Evolutionary conservation across 2,888 invertebrate species (phyloP).

Genomic region (Lasioglossum malachurum): DNA sequence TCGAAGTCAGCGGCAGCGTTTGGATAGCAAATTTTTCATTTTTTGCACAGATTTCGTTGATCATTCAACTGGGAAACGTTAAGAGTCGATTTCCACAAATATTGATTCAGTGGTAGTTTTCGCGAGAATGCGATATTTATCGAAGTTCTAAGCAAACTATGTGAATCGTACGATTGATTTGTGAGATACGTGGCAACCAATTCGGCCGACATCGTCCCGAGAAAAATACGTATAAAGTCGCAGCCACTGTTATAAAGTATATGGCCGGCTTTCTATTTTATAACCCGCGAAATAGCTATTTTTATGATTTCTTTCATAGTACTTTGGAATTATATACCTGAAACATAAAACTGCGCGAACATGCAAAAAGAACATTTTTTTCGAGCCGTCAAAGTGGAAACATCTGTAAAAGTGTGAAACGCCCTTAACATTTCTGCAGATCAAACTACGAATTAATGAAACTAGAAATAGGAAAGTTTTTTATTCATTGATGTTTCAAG

Average conservation of each 20-base stretch:
- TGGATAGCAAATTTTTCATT: background rate
- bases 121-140: background rate
- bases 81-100: background rate
- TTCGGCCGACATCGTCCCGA: background rate
- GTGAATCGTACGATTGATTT: background rate
- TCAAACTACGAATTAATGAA: background rate
- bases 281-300: background rate
- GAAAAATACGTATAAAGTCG: background rate
- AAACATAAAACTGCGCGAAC: background rate
- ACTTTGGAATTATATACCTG: conserved; percentile 8
- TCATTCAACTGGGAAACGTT: background rate
- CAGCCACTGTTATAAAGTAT: background rate
- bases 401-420: background rate
- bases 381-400: background rate
- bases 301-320: background rate
- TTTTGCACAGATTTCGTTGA: background rate
- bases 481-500: no score
- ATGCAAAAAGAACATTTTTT: background rate
- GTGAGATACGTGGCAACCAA: background rate
- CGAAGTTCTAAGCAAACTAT: background rate
- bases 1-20: background rate
- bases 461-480: no score
- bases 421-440: background rate
- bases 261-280: background rate
- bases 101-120: background rate